Evolutionary conservation across 2,797 vertebrate genomes (phyloP), one percentile per base, ranked within the genome.

Genomic region (Liparis tanakae): DNA sequence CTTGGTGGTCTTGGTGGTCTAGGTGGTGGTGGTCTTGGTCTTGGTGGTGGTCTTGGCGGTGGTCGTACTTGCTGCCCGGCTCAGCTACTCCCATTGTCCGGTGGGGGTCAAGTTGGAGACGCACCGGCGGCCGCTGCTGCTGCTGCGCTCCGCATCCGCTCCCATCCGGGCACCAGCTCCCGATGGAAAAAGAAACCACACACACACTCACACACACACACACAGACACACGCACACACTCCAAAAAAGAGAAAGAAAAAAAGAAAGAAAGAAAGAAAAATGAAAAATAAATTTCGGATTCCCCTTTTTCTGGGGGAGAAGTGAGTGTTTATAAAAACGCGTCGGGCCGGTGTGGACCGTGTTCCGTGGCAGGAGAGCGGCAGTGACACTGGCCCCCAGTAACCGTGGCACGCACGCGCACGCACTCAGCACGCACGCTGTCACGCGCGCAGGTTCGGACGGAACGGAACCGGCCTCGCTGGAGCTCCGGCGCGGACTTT

Each of bases 61-160:
- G 25, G 75, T 79, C 34, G 74, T 62, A 73, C 54, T 89, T 89
- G 93, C 94, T 94, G 95, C 92, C 88, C 90, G 89, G 91, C 94
- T 93, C 94, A 88, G 93, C 94, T 92, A 91, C 94, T 96, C 96
- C 97, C 97, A 98, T 98, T 86, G 96, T 97, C 96, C 80, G 85
- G 58, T 87, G 87, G 78, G 91, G 87, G 81, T 93, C 89, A 89
- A 93, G 77, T 91, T 93, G 82, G 88, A 84, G 85, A 91, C 89
- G 89, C 89, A 71, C 88, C 84, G 85, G 84, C 86, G 80, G 80
- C 77, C 65, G 82, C 25, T 30, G 25, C 74, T 46, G 82, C 25
- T 30, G 25, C 74, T 46, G 82, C 62, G 82, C 85, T 90, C 82
- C 76, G 73, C 80, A 78, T 85, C 88, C 72, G 79, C 69, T 81